phyloP scores from a whole-genome alignment of 2,113 vertebrate genomes.

The Ammodytes dubius region DNA sequence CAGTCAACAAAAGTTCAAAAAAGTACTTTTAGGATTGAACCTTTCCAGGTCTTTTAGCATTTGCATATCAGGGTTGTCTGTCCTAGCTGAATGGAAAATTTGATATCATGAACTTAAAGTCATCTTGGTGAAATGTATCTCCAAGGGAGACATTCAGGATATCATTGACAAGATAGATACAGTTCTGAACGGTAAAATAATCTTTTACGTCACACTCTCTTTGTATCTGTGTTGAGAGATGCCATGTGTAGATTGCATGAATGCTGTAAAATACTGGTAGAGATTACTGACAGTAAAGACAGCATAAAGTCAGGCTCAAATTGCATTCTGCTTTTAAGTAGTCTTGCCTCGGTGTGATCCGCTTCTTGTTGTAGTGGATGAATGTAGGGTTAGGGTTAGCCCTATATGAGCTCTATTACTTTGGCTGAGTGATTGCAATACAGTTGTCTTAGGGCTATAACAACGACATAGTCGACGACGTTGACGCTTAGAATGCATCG shows the following conservation, averaged over 20 bases:
- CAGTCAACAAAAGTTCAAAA: background rate
- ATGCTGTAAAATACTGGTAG: background rate
- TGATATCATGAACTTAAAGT: background rate
- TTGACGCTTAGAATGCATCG: too few relatives aligned
- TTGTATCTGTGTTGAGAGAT: constrained; percentile 1
- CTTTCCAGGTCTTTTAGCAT: background rate
- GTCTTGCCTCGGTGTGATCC: background rate
- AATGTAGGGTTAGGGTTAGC: too few relatives aligned
- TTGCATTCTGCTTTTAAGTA: background rate
- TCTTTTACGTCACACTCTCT: background rate
- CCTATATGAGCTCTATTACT: background rate
- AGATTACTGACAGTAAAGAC: background rate
- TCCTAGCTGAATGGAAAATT: background rate
- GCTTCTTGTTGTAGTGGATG: background rate
- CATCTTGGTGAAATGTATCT: background rate
- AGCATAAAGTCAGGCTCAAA: background rate
- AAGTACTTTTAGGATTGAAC: background rate
- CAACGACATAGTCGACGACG: too few relatives aligned
- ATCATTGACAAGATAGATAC: background rate
- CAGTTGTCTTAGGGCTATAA: background rate
- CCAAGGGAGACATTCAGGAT: background rate
- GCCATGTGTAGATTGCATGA: background rate
- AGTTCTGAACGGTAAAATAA: background rate
- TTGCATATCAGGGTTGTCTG: background rate
- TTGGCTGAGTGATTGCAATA: background rate